Percentiles rank a stretch among this genome's conserved stretches.
Conservation (phyloP, 2,888 invertebrate species). For the Elysia crispata region DNA sequence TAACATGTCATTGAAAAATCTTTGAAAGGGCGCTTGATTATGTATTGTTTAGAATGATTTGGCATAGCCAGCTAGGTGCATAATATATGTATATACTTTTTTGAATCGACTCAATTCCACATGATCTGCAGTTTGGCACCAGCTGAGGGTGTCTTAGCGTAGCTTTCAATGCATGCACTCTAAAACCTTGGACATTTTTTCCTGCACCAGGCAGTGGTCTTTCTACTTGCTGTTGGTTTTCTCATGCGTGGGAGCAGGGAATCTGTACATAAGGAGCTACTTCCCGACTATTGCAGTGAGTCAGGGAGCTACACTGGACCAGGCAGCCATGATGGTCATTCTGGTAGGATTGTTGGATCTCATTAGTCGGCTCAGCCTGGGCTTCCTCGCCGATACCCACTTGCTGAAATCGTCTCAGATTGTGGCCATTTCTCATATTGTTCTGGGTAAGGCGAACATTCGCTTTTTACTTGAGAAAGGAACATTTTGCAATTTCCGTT, state of each 20-base stretch:
- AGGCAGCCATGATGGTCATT: conserved; percentile 41
- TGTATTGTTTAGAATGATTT: too few relatives aligned
- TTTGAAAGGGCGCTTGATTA: too few relatives aligned
- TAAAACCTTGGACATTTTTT: too few relatives aligned
- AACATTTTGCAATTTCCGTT: too few relatives aligned
- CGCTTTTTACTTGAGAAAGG: too few relatives aligned
- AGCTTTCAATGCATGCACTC: too few relatives aligned
- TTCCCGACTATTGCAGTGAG: conserved; percentile 42
- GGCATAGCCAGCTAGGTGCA: too few relatives aligned
- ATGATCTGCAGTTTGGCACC: too few relatives aligned
- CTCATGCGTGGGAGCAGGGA: conserved; percentile 21
- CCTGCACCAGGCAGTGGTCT: conserved; percentile 30
- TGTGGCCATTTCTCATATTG: conserved; percentile 41
- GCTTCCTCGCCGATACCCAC: conserved; percentile 47
- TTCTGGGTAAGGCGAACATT: conserved; percentile 14
- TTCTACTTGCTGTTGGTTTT: conserved; percentile 20
- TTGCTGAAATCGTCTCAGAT: conserved; percentile 43
- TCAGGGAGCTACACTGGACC: conserved; percentile 28
- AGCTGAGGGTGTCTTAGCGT: too few relatives aligned
- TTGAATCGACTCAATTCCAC: too few relatives aligned
- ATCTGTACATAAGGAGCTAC: conserved; percentile 29
- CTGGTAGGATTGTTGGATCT: conserved; percentile 47
- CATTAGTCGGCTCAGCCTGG: conserved; percentile 43
- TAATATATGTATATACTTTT: too few relatives aligned
- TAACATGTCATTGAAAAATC: too few relatives aligned